Percentiles rank a stretch among this genome's conserved stretches.
Conservation (phyloP, 2,797 vertebrate species). For the Phoeniculus purpureus region DNA sequence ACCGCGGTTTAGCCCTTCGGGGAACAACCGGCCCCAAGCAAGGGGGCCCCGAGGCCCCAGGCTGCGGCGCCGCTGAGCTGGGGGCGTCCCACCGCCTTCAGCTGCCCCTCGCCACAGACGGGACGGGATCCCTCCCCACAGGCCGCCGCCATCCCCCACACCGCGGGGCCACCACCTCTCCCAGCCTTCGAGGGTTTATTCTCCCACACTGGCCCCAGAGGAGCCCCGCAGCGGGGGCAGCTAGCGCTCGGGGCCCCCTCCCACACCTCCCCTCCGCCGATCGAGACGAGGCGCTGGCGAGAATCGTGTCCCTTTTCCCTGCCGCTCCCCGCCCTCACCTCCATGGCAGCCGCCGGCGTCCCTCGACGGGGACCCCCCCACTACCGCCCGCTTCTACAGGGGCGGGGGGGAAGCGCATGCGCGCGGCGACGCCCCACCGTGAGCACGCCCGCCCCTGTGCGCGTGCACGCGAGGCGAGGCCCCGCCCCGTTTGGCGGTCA, state of each 20-base stretch:
- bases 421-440: background rate
- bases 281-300: no score
- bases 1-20: background rate
- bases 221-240: background rate
- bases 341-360: background rate
- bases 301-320: no score
- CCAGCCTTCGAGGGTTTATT: accelerated
- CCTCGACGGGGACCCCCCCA: background rate
- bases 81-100: background rate
- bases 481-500: no score
- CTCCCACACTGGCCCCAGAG: background rate
- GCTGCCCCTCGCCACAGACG: accelerated
- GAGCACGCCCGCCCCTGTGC: background rate
- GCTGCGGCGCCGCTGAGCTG: background rate
- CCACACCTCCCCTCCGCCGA: background rate
- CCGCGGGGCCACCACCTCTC: background rate
- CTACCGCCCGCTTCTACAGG: background rate
- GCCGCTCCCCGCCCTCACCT: background rate
- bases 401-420: background rate
- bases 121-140: no score
- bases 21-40: background rate
- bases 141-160: no score
- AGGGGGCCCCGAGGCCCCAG: background rate
- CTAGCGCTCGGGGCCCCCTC: background rate
- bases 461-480: background rate